phyloP scores from a whole-genome alignment of 2,797 vertebrate genomes.

The Stomatorhinus walkeri region DNA sequence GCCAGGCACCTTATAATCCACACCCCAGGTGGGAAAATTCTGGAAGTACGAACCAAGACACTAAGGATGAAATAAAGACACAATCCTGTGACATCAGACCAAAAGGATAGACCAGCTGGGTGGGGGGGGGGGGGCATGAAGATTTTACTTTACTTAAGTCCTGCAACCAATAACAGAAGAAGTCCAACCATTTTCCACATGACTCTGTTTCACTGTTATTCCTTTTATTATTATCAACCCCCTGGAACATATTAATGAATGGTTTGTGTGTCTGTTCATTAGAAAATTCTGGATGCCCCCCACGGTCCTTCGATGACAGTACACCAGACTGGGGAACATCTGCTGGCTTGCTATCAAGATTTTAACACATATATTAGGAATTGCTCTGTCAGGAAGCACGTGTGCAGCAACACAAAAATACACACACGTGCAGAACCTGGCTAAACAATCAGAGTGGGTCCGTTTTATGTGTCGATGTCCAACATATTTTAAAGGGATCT shows the following conservation, averaged over 20 bases:
- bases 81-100: background rate
- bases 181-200: background rate
- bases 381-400: background rate
- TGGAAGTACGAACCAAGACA: background rate
- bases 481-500: background rate
- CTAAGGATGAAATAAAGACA: background rate
- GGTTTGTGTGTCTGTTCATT: background rate
- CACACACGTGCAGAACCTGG: background rate
- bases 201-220: background rate
- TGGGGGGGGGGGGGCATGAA: no score
- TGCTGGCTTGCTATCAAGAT: background rate
- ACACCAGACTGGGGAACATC: background rate
- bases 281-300: background rate
- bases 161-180: background rate
- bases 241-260: background rate
- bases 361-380: background rate
- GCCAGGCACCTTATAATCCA: background rate
- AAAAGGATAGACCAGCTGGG: background rate
- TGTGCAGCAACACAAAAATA: background rate
- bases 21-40: background rate
- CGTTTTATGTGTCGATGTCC: background rate
- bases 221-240: background rate
- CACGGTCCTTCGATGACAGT: background rate
- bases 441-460: background rate
- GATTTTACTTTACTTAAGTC: background rate